phyloP scores from a whole-genome alignment of 2,888 invertebrate genomes.

The Eueremaeus valkanovi region DNA sequence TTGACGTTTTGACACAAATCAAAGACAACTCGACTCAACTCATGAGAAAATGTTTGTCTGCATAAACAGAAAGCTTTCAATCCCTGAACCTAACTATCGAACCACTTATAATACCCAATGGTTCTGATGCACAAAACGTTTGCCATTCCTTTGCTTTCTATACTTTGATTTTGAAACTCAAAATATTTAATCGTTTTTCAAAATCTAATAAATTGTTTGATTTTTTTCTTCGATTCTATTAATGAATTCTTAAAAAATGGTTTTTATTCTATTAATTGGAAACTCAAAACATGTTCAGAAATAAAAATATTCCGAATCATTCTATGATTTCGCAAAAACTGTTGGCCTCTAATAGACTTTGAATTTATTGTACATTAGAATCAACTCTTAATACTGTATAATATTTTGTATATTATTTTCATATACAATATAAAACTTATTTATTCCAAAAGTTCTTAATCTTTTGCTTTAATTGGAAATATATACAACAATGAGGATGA shows the following conservation, averaged over 20 bases:
- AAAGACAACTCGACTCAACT: slow-evolving; percentile 29
- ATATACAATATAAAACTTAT: too few relatives aligned
- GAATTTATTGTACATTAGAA: too few relatives aligned
- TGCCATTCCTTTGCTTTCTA: background rate
- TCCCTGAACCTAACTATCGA: background rate
- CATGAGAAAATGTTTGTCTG: slow-evolving; percentile 23
- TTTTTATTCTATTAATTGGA: background rate
- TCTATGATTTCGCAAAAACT: too few relatives aligned
- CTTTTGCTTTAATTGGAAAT: too few relatives aligned
- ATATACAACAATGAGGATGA: too few relatives aligned
- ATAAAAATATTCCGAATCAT: too few relatives aligned
- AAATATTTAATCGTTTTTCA: slow-evolving; percentile 14
- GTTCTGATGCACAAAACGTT: background rate
- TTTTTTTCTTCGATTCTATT: background rate
- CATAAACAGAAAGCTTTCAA: background rate
- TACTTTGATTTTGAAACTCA: background rate
- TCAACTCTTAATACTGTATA: too few relatives aligned
- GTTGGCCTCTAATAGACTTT: too few relatives aligned
- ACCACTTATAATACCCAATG: background rate
- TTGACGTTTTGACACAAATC: slow-evolving; percentile 34
- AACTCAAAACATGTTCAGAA: too few relatives aligned
- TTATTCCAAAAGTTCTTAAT: too few relatives aligned
- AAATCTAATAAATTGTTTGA: slow-evolving; percentile 18
- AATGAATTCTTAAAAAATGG: background rate
- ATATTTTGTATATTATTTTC: too few relatives aligned